Conservation (phyloP, 2,113 vertebrate genomes). For the Dryoscopus gambensis region DNA sequence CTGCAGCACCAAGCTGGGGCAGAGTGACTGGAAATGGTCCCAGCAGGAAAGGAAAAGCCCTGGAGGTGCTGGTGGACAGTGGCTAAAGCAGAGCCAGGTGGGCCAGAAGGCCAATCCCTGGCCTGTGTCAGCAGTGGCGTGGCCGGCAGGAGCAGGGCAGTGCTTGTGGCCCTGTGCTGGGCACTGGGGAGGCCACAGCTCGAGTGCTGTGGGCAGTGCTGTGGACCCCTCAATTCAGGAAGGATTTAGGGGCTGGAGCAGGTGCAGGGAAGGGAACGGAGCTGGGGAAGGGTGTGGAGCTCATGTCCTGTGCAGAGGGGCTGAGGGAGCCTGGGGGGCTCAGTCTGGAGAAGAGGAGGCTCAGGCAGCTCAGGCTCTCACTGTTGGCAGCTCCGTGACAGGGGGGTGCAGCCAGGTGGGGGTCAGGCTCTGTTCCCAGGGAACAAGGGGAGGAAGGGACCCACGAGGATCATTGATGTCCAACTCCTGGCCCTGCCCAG, state of each 20-base stretch:
- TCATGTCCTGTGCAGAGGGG: accelerated
- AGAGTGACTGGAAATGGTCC: neutral
- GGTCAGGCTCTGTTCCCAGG: neutral
- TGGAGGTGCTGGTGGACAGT: no score
- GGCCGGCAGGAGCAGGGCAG: neutral
- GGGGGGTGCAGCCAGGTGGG: no score
- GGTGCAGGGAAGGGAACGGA: neutral
- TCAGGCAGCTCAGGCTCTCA: neutral
- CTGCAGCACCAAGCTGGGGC: neutral
- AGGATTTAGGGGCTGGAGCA: neutral
- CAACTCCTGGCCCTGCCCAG: neutral
- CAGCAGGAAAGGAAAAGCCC: neutral
- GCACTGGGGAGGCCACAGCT: neutral
- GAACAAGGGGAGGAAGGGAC: neutral
- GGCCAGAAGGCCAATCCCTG: neutral
- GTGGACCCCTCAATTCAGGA: no score
- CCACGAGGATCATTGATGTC: neutral
- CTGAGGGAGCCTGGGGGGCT: neutral
- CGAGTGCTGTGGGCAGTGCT: neutral
- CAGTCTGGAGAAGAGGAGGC: neutral
- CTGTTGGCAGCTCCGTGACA: accelerated
- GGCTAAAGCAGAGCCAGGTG: neutral
- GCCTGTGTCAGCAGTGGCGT: neutral
- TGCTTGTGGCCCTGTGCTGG: neutral
- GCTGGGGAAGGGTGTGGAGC: neutral